Percentiles rank a stretch among this genome's conserved stretches.
These are phyloP conservation scores for Drosophila subquinaria DNA, from an alignment of 2,888 invertebrate genomes.

Conservation along the genomic window DNA sequence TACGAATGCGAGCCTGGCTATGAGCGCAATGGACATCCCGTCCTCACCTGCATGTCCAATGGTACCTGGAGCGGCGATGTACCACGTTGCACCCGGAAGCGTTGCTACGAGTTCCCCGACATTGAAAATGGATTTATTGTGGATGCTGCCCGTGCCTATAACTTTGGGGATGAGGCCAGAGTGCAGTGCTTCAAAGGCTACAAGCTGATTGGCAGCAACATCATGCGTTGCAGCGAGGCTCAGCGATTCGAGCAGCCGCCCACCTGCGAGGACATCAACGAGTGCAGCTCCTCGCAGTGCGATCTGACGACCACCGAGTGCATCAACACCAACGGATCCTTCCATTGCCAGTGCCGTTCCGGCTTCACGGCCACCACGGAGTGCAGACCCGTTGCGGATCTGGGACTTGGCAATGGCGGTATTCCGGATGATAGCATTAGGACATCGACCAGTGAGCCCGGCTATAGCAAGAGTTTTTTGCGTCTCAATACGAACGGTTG, in stretches of 20 bases:
- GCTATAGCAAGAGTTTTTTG: constrained; percentile 93
- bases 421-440: constrained; percentile 95
- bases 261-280: constrained; percentile 96
- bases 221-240: constrained; percentile 93
- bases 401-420: constrained; percentile 92
- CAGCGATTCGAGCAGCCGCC: constrained; percentile 94
- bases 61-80: constrained; percentile 98
- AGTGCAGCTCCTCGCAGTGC: constrained; percentile 95
- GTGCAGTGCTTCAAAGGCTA: constrained; percentile 97
- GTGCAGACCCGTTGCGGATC: constrained; percentile 95
- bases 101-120: constrained; percentile 89
- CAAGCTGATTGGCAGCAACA: constrained; percentile 93
- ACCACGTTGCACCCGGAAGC: constrained; percentile 92
- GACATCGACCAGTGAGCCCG: constrained; percentile 93
- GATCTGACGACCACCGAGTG: constrained; percentile 96
- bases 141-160: constrained; percentile 91
- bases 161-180: constrained; percentile 95
- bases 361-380: constrained; percentile 95
- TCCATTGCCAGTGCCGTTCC: constrained; percentile 93
- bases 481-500: constrained; percentile 94
- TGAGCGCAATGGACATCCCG: constrained; percentile 94
- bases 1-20: constrained; percentile 97
- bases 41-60: constrained; percentile 97
- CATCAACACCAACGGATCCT: constrained; percentile 94
- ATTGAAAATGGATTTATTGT: constrained; percentile 95